A percentile compares a stretch with the other conserved stretches of the same genome.
These are phyloP conservation scores for Neogobius melanostomus DNA, from an alignment of 2,113 vertebrate species.

Conservation along the genomic window DNA sequence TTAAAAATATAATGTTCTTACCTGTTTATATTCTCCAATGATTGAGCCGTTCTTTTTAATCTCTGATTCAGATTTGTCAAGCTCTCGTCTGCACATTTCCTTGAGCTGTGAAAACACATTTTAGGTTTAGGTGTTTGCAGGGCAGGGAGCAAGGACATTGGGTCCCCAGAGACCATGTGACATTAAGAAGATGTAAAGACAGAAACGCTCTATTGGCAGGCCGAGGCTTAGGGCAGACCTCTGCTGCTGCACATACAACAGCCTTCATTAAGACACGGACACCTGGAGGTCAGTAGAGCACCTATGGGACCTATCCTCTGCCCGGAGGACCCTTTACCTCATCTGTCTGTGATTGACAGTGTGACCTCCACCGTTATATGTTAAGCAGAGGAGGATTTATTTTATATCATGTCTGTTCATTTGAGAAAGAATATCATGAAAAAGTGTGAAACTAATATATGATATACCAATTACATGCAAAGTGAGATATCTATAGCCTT, in stretches of 20 bases:
- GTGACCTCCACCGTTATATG: conserved; percentile 11
- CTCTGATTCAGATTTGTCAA: conserved; percentile 95
- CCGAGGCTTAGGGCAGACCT: conserved; percentile 31
- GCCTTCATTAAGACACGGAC: conserved; percentile 35
- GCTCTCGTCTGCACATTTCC: conserved; percentile 96
- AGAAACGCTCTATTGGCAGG: conserved; percentile 40
- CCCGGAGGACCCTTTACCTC: conserved; percentile 13
- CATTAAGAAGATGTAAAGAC: conserved; percentile 40
- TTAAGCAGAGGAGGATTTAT: background rate
- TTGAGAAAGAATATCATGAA: background rate
- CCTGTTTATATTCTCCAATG: conserved; percentile 99
- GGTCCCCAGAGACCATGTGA: conserved; percentile 35
- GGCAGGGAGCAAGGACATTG: conserved; percentile 38
- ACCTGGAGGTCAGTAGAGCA: conserved; percentile 35
- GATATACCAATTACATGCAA: too few species aligned
- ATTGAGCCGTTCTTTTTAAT: conserved; percentile 98
- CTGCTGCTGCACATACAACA: conserved; percentile 45
- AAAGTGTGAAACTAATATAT: too few species aligned
- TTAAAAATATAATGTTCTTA: conserved; percentile 45
- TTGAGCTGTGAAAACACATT: conserved; percentile 82
- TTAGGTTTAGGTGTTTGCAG: conserved; percentile 25
- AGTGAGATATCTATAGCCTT: too few species aligned
- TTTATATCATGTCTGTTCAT: background rate
- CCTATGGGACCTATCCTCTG: conserved; percentile 24
- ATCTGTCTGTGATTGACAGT: conserved; percentile 15